phyloP scores from a whole-genome alignment of 2,888 invertebrate genomes.

The Zygogramma bicolorata region DNA sequence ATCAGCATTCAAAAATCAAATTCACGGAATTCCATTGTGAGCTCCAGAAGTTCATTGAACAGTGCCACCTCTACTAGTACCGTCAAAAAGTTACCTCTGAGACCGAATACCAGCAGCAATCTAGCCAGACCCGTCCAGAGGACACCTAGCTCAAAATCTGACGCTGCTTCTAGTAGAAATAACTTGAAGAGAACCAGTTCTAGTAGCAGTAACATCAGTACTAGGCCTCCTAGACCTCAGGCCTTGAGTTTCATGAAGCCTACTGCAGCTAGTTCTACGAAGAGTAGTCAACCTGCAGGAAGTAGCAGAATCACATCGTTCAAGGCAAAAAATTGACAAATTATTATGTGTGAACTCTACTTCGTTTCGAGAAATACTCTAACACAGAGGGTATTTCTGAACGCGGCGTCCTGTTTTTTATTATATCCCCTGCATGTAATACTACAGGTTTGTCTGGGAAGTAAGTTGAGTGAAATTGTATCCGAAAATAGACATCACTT shows the following conservation, averaged over 20 bases:
- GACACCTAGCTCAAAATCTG: slow-evolving; percentile 49
- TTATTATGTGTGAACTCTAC: not conserved
- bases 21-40: slow-evolving; percentile 83
- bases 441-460: too few species aligned
- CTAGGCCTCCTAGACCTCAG: slow-evolving; percentile 62
- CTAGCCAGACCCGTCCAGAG: slow-evolving; percentile 42
- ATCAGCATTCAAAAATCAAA: slow-evolving; percentile 78
- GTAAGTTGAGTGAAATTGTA: too few species aligned
- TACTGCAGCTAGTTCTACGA: slow-evolving; percentile 86
- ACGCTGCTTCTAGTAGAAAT: slow-evolving; percentile 18
- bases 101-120: slow-evolving; percentile 56
- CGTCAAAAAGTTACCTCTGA: slow-evolving; percentile 76
- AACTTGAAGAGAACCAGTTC: slow-evolving; percentile 33
- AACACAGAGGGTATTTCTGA: too few species aligned
- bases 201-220: slow-evolving; percentile 53
- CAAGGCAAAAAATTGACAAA: slow-evolving; percentile 47
- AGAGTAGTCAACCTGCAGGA: slow-evolving; percentile 58
- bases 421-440: too few species aligned
- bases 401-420: too few species aligned
- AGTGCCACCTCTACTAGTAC: slow-evolving; percentile 84
- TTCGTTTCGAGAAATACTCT: too few species aligned
- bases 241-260: slow-evolving; percentile 83
- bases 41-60: slow-evolving; percentile 86
- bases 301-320: slow-evolving; percentile 37
- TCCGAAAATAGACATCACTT: too few species aligned